These are phyloP conservation scores for Caenorhabditis doughertyi DNA, from an alignment of 2,888 invertebrate genomes.

Conservation along the genomic window DNA sequence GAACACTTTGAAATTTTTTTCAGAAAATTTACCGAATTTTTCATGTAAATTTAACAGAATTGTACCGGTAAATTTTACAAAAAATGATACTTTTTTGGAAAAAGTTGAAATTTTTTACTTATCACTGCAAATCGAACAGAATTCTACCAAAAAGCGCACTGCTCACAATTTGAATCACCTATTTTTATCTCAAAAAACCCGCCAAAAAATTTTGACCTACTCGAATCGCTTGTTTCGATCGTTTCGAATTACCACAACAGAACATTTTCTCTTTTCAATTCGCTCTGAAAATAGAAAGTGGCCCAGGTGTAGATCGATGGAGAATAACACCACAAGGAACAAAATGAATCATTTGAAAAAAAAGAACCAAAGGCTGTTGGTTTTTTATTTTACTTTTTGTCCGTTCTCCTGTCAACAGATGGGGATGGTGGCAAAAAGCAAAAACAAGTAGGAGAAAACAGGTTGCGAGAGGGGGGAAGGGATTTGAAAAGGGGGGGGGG, in stretches of 20 bases:
- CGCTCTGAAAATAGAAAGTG: background rate
- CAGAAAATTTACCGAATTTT: too few species aligned
- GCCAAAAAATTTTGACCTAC: background rate
- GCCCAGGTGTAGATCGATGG: background rate
- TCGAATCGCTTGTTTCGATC: constrained; percentile 23
- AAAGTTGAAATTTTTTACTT: too few species aligned
- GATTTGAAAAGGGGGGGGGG: background rate
- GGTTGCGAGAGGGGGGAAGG: background rate
- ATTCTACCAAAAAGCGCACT: too few species aligned
- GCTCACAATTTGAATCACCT: too few species aligned
- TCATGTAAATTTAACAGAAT: too few species aligned
- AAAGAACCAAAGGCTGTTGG: background rate
- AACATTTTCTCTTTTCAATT: constrained; percentile 13
- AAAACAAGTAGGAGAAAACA: background rate
- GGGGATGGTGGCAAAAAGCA: too few species aligned
- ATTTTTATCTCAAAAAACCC: background rate
- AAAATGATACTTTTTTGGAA: too few species aligned
- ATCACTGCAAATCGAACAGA: too few species aligned
- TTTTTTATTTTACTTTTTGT: background rate
- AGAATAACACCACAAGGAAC: background rate
- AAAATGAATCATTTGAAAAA: constrained; percentile 24
- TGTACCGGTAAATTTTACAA: too few species aligned
- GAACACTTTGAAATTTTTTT: too few species aligned
- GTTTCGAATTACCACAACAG: constrained; percentile 25
- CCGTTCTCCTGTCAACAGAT: constrained; percentile 1